Conservation (phyloP, 2,113 vertebrate species). For the Baryphthengus martii region DNA sequence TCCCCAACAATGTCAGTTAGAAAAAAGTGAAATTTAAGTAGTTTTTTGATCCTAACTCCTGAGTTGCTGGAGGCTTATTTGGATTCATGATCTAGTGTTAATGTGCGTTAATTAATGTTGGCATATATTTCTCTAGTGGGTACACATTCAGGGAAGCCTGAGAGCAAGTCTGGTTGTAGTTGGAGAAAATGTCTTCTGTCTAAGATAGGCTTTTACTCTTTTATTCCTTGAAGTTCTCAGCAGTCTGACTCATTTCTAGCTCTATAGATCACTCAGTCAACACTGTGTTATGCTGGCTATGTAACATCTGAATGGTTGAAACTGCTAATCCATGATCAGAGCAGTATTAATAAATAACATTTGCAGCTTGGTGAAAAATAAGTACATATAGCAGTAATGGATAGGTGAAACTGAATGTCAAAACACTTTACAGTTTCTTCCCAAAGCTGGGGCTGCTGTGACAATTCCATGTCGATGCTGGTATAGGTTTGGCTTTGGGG, state of each 20-base stretch:
- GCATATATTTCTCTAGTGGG: neutral
- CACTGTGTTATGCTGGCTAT: neutral
- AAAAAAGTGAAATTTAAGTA: neutral
- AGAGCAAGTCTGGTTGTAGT: neutral
- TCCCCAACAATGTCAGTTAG: neutral
- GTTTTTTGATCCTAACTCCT: neutral
- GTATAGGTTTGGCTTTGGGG: neutral
- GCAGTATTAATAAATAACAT: neutral
- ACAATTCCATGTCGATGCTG: neutral
- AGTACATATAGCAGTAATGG: neutral
- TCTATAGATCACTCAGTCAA: neutral
- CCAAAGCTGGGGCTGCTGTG: neutral
- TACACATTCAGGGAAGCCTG: neutral
- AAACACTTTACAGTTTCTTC: neutral
- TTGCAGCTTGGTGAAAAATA: neutral
- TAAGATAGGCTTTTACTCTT: neutral
- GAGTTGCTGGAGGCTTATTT: neutral
- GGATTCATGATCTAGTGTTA: neutral
- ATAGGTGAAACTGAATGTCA: neutral
- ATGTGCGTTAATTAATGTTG: neutral
- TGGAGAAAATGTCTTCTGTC: neutral
- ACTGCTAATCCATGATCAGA: neutral
- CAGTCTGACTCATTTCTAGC: neutral
- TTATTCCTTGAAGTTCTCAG: neutral
- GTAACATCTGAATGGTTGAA: neutral